Evolutionary conservation across 2,888 invertebrate genomes (phyloP).

Genomic region (Epinotia brunnichana): DNA sequence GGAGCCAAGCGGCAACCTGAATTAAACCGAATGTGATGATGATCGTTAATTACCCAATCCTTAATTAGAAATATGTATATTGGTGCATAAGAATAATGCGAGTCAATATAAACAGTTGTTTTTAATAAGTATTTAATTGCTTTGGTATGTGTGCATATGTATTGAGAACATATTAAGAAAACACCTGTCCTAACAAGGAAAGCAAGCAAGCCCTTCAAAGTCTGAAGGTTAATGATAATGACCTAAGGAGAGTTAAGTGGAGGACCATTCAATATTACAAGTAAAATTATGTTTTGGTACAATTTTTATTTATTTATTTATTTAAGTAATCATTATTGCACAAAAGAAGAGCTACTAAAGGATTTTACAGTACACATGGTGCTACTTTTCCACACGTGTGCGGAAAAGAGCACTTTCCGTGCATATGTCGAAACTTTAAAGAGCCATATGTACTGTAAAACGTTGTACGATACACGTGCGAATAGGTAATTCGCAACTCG

Average conservation of each 20-base stretch:
- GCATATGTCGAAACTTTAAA: no score
- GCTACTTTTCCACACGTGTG: no score
- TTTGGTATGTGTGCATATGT: neutral
- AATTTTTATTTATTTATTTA: neutral
- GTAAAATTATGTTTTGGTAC: neutral
- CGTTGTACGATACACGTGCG: no score
- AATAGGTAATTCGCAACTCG: no score
- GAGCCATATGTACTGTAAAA: no score
- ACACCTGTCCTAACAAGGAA: constrained; percentile 45
- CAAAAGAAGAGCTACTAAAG: no score
- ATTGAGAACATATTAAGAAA: constrained; percentile 1
- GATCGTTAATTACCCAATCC: neutral
- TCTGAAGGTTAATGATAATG: constrained; percentile 54
- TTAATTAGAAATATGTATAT: neutral
- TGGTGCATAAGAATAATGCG: neutral
- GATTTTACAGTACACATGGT: no score
- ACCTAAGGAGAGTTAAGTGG: constrained; percentile 49
- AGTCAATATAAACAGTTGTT: neutral
- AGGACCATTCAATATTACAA: neutral
- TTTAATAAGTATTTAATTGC: neutral
- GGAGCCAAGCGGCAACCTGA: neutral
- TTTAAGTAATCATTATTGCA: no score
- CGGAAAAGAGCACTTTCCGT: no score
- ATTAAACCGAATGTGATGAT: neutral
- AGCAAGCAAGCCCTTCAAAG: constrained; percentile 51